phyloP scores from a whole-genome alignment of 2,888 invertebrate genomes.

The Temnothorax ravouxi region DNA sequence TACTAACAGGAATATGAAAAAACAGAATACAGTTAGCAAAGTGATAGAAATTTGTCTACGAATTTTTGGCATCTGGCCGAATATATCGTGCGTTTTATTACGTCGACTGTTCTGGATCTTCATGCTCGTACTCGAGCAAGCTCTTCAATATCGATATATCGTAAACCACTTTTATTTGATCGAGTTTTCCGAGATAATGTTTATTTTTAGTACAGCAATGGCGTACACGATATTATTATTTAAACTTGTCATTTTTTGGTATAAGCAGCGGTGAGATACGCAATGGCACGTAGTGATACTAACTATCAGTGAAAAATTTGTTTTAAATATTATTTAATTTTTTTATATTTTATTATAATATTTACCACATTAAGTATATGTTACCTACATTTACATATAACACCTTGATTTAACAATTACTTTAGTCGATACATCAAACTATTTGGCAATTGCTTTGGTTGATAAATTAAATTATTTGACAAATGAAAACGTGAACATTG shows the following conservation, averaged over 20 bases:
- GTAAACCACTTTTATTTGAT: neutral
- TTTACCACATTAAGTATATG: no score
- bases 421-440: no score
- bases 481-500: no score
- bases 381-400: no score
- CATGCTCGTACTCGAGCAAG: conserved; percentile 1
- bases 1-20: neutral
- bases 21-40: neutral
- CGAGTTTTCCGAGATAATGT: neutral
- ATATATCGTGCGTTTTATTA: neutral
- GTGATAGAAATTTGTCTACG: conserved; percentile 35
- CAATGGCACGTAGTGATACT: neutral
- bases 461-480: no score
- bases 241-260: conserved; percentile 50
- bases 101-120: conserved; percentile 39
- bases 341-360: no score
- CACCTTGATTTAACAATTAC: neutral
- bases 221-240: conserved; percentile 20
- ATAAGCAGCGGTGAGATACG: conserved; percentile 51
- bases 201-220: conserved; percentile 22
- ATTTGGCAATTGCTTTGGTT: no score
- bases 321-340: neutral
- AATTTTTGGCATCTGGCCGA: conserved; percentile 55
- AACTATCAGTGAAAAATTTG: conserved; percentile 8
- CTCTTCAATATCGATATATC: conserved; percentile 46